A percentile compares a stretch with the other conserved stretches of the same genome.
Evolutionary conservation across 2,797 vertebrate genomes (phyloP).

Genomic region (Pterois miles): DNA sequence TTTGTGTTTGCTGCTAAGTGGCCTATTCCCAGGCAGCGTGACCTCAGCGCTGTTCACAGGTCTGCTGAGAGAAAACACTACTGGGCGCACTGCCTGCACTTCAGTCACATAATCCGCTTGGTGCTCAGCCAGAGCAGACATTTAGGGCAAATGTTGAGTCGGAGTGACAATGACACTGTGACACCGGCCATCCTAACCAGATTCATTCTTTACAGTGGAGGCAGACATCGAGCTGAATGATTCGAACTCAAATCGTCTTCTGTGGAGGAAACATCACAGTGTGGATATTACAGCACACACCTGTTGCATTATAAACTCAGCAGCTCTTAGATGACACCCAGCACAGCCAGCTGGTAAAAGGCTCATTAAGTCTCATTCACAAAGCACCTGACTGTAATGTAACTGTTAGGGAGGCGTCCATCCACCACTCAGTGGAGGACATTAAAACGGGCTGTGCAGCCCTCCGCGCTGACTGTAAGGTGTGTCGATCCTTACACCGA

Average conservation of each 20-base stretch:
- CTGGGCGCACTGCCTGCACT: constrained; percentile 52
- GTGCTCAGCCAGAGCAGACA: constrained; percentile 50
- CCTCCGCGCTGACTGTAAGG: neutral
- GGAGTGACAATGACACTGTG: constrained; percentile 35
- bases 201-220: constrained; percentile 24
- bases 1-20: constrained; percentile 59
- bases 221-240: constrained; percentile 7
- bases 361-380: constrained; percentile 15
- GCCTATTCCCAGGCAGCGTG: constrained; percentile 55
- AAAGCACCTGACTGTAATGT: constrained; percentile 25
- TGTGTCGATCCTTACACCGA: constrained; percentile 38
- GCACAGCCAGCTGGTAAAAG: neutral
- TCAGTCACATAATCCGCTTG: constrained; percentile 63
- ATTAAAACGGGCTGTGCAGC: too few species aligned
- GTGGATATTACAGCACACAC: constrained; percentile 16
- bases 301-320: constrained; percentile 17
- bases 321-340: neutral
- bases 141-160: constrained; percentile 58
- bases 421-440: too few species aligned
- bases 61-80: constrained; percentile 69
- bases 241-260: constrained; percentile 18
- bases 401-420: neutral
- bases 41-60: constrained; percentile 49
- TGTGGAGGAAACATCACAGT: constrained; percentile 6
- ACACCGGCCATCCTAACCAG: constrained; percentile 44